Percentiles rank a stretch among this genome's conserved stretches.
These are phyloP conservation scores for Natrix natrix DNA, from an alignment of 2,797 vertebrate species.

Conservation along the genomic window DNA sequence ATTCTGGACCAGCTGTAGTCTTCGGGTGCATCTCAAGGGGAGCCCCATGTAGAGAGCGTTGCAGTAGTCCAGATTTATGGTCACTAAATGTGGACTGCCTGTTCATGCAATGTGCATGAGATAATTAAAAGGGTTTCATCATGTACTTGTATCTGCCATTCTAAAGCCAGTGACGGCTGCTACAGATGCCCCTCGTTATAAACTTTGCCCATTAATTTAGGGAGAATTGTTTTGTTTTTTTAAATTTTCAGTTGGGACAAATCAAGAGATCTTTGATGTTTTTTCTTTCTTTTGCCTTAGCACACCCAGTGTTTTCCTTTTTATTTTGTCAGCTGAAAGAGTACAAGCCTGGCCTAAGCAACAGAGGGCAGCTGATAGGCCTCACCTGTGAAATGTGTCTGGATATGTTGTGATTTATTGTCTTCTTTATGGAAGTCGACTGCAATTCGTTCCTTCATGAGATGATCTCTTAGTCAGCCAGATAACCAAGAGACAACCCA, in stretches of 20 bases:
- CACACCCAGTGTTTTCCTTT: constrained; percentile 22
- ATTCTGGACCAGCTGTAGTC: no score
- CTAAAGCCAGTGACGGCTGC: not conserved
- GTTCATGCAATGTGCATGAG: not conserved
- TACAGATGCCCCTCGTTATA: not conserved
- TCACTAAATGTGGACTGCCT: not conserved
- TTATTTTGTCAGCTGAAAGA: constrained; percentile 7
- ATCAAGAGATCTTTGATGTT: not conserved
- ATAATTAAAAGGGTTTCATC: not conserved
- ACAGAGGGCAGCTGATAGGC: constrained; percentile 36
- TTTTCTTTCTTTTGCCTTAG: constrained; percentile 14
- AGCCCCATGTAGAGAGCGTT: no score
- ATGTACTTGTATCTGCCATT: not conserved
- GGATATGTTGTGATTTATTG: constrained; percentile 64
- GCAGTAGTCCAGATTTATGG: no score
- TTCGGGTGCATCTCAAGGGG: no score
- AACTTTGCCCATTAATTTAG: not conserved
- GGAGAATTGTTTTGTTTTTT: not conserved
- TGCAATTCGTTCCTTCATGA: constrained; percentile 70
- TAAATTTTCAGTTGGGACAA: not conserved
- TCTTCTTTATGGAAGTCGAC: constrained; percentile 67
- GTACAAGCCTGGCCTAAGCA: constrained; percentile 20
- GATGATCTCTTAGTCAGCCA: constrained; percentile 62
- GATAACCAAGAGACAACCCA: constrained; percentile 61
- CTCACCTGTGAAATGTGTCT: constrained; percentile 24